Evolutionary conservation across 2,888 invertebrate genomes (phyloP).

Genomic region (Gerosis bhagava): DNA sequence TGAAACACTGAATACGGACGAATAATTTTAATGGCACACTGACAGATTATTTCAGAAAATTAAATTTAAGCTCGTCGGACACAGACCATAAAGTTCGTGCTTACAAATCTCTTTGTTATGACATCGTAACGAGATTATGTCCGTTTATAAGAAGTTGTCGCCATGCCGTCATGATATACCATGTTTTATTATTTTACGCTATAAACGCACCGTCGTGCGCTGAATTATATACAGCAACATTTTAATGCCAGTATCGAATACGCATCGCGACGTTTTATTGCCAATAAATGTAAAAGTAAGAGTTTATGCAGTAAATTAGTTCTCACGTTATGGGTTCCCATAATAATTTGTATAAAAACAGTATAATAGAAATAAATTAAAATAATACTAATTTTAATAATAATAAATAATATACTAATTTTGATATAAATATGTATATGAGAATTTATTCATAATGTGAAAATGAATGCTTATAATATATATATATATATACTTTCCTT

Average conservation of each 20-base stretch:
- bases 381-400: too few relatives aligned
- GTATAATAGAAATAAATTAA: too few relatives aligned
- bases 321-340: conserved; percentile 11
- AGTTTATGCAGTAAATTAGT: conserved; percentile 25
- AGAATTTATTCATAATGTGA: too few relatives aligned
- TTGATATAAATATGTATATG: too few relatives aligned
- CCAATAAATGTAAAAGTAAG: conserved; percentile 49
- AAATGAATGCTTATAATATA: too few relatives aligned
- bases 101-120: conserved; percentile 83
- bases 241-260: conserved; percentile 60
- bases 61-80: conserved; percentile 81
- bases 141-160: conserved; percentile 73
- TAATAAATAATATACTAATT: too few relatives aligned
- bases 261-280: conserved; percentile 57
- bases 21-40: conserved; percentile 76
- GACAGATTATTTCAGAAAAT: conserved; percentile 81
- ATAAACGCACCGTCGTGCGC: conserved; percentile 57
- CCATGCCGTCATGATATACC: conserved; percentile 67
- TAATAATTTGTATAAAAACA: conserved; percentile 13
- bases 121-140: conserved; percentile 81
- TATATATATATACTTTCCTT: too few relatives aligned
- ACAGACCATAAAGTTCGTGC: conserved; percentile 80
- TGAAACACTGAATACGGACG: conserved; percentile 55
- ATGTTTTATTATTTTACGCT: conserved; percentile 74
- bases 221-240: conserved; percentile 66